Evolutionary conservation across 2,888 invertebrate species (phyloP).

Genomic region (Acanthosepion esculentum): DNA sequence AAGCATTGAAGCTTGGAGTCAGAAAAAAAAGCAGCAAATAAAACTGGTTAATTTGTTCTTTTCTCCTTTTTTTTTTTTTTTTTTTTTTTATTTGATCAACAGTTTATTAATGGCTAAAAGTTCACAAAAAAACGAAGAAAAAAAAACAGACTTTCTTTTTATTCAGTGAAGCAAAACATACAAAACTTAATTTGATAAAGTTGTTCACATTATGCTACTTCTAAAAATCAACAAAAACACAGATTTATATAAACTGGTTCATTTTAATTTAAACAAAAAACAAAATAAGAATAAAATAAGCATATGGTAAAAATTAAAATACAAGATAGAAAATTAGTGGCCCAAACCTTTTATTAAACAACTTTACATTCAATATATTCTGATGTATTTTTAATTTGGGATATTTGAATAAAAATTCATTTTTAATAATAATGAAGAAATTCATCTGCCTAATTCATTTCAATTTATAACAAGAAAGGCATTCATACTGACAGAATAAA

Average conservation of each 20-base stretch:
- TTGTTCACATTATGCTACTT: neutral
- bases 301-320: neutral
- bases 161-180: neutral
- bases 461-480: neutral
- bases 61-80: neutral
- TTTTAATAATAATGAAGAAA: neutral
- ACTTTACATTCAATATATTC: neutral
- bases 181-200: slow-evolving; percentile 24
- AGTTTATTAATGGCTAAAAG: neutral
- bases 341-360: neutral
- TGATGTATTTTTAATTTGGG: neutral
- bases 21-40: neutral
- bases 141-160: neutral
- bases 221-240: neutral
- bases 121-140: neutral
- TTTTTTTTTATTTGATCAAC: neutral
- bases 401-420: neutral
- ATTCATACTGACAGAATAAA: neutral
- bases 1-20: neutral
- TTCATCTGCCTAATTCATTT: neutral
- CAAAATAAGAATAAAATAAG: neutral
- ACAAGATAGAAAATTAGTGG: slow-evolving; percentile 11
- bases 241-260: neutral
- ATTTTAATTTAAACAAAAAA: neutral
- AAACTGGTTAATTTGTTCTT: neutral